Evolutionary conservation across 2,888 invertebrate genomes (phyloP).

Genomic region (Graphium colonna): DNA sequence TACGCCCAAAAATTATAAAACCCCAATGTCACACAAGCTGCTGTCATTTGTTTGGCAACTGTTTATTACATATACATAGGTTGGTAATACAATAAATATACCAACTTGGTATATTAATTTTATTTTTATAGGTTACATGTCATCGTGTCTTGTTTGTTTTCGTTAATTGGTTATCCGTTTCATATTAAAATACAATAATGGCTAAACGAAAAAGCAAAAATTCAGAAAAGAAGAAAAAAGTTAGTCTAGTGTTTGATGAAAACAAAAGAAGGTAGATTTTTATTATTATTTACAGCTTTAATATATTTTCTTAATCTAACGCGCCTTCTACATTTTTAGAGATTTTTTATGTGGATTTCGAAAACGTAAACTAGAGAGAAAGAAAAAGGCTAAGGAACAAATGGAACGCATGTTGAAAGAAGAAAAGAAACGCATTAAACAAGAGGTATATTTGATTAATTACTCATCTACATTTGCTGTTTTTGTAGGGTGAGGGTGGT

Average conservation of each 20-base stretch:
- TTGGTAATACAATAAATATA: too few species aligned
- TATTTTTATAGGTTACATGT: too few species aligned
- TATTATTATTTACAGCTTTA: background rate
- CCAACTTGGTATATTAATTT: too few species aligned
- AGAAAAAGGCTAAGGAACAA: slow-evolving; percentile 87
- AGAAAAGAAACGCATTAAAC: slow-evolving; percentile 86
- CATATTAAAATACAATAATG: slow-evolving; percentile 37
- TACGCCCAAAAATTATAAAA: too few species aligned
- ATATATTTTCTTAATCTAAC: background rate
- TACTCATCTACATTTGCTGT: background rate
- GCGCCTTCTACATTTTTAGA: slow-evolving; percentile 62
- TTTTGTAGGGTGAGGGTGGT: too few species aligned
- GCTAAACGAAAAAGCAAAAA: slow-evolving; percentile 59
- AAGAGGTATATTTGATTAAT: slow-evolving; percentile 78
- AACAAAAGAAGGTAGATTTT: slow-evolving; percentile 58
- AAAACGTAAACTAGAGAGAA: slow-evolving; percentile 88
- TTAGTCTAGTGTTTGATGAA: slow-evolving; percentile 67
- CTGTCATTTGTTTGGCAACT: too few species aligned
- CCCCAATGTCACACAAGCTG: too few species aligned
- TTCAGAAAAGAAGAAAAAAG: slow-evolving; percentile 54
- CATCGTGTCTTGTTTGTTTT: too few species aligned
- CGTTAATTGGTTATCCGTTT: background rate
- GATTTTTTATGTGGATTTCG: slow-evolving; percentile 90
- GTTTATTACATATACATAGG: too few species aligned
- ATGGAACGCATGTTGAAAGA: slow-evolving; percentile 85